Evolutionary conservation across 2,113 vertebrate species (phyloP).

Genomic region (Halcyon senegalensis): DNA sequence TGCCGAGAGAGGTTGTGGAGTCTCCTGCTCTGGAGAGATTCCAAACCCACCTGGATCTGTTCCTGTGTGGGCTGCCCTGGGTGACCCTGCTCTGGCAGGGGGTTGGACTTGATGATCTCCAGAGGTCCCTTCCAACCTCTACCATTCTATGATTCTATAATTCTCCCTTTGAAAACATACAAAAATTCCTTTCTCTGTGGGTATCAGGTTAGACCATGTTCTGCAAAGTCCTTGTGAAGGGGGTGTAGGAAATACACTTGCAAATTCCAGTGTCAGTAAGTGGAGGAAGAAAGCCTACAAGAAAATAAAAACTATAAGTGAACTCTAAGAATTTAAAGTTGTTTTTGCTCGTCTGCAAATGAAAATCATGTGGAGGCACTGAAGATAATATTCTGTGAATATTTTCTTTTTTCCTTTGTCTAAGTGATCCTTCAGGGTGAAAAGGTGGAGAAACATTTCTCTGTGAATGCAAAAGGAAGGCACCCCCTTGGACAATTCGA

Average conservation of each 20-base stretch:
- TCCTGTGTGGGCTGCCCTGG: no score
- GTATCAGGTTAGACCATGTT: neutral
- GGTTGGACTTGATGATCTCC: no score
- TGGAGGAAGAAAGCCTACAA: neutral
- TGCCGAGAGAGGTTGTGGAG: no score
- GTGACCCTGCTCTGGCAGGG: no score
- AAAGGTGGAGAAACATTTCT: neutral
- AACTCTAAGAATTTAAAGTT: neutral
- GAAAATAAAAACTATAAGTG: neutral
- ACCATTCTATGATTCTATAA: no score
- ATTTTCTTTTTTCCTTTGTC: neutral
- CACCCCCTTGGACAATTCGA: neutral
- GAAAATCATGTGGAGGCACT: neutral
- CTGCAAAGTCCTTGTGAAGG: neutral
- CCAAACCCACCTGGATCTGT: no score
- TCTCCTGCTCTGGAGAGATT: no score
- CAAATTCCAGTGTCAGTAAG: neutral
- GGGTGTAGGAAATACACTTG: neutral
- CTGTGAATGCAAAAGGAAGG: neutral
- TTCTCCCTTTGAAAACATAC: neutral
- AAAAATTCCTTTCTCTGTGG: neutral
- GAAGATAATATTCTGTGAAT: neutral
- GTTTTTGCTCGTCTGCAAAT: neutral
- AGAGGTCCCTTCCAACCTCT: no score
- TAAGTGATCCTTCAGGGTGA: neutral